These are phyloP conservation scores for Uria aalge DNA, from an alignment of 2,113 vertebrate species.

Conservation along the genomic window DNA sequence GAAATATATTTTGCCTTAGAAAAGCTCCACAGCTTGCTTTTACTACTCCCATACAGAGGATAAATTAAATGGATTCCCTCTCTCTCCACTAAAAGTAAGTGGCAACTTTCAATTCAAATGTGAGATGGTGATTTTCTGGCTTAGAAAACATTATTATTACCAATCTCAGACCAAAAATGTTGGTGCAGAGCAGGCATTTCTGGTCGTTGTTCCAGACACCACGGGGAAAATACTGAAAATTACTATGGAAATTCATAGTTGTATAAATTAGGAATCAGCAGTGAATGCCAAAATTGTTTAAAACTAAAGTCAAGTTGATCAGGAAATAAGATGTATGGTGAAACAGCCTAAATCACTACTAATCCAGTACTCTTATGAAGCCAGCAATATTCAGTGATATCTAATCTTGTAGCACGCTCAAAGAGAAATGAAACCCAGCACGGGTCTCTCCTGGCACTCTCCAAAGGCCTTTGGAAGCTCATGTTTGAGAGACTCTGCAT, in stretches of 20 bases:
- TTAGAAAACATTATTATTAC: not conserved
- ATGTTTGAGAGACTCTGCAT: not conserved
- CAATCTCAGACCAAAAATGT: not conserved
- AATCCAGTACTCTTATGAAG: not conserved
- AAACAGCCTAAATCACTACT: slow-evolving; percentile 5
- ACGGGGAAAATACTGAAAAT: not conserved
- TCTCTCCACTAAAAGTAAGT: not conserved
- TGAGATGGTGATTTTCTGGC: not conserved
- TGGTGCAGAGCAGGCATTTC: not conserved
- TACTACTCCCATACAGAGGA: not conserved
- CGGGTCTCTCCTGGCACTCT: not conserved
- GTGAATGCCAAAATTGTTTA: not conserved
- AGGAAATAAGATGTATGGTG: not conserved
- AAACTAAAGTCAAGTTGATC: not conserved
- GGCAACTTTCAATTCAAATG: not conserved
- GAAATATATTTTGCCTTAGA: not conserved
- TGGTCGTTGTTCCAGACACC: not conserved
- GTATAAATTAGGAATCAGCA: not conserved
- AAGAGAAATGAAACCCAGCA: not conserved
- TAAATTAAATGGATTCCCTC: not conserved
- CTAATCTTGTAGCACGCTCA: not conserved
- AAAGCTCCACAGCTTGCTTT: not conserved
- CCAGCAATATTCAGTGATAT: not conserved
- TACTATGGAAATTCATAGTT: not conserved
- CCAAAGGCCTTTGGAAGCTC: not conserved